phyloP scores from a whole-genome alignment of 2,797 vertebrate species.

The Argya squamiceps region DNA sequence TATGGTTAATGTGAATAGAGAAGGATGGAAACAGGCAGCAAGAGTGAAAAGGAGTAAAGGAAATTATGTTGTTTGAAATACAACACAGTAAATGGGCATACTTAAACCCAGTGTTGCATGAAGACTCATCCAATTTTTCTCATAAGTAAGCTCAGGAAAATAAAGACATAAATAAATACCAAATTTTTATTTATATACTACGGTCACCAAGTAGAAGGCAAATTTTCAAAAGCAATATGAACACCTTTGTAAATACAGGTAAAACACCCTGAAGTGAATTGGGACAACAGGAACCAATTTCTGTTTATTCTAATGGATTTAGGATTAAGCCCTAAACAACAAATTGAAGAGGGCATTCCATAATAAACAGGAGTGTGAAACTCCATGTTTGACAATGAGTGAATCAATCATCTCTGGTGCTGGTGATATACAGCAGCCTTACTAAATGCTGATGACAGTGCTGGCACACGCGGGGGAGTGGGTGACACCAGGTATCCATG shows the following conservation, averaged over 20 bases:
- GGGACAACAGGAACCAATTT: not conserved
- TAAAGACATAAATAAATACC: not conserved
- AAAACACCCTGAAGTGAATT: not conserved
- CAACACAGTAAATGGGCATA: not conserved
- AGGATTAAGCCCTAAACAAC: not conserved
- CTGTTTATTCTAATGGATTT: not conserved
- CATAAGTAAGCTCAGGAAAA: not conserved
- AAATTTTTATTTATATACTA: not conserved
- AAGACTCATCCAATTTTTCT: not conserved
- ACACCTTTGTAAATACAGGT: not conserved
- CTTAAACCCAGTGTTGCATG: not conserved
- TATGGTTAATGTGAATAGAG: not conserved
- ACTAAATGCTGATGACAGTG: not conserved
- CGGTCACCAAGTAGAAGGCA: not conserved
- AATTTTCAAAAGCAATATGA: not conserved
- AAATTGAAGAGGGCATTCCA: not conserved
- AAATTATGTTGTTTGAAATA: not conserved
- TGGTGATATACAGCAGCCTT: not conserved
- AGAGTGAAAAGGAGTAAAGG: not conserved
- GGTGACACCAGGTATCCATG: not conserved
- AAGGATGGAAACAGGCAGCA: not conserved
- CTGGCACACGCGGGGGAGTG: fast-evolving
- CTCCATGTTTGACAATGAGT: not conserved
- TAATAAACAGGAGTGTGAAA: not conserved
- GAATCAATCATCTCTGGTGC: not conserved